A percentile compares a stretch with the other conserved stretches of the same genome.
phyloP scores from a whole-genome alignment of 2,113 vertebrate species.

The Plestiodon gilberti region DNA sequence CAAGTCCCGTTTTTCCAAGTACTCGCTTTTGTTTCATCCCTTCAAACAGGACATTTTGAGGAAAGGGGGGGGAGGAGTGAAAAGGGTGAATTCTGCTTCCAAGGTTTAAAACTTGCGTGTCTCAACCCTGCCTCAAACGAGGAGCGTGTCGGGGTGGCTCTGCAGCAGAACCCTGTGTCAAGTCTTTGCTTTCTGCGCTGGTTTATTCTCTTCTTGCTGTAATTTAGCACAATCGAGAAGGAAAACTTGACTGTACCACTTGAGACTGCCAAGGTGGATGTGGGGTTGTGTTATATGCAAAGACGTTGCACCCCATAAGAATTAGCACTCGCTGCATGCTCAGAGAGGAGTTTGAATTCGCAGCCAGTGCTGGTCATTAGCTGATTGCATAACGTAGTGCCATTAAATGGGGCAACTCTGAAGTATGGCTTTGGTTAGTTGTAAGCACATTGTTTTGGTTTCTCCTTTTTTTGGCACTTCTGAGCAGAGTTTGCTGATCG shows the following conservation, averaged over 20 bases:
- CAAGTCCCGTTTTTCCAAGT: not conserved
- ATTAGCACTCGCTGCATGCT: not conserved
- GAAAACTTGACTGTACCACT: not conserved
- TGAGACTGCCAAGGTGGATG: not conserved
- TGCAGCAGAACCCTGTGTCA: not conserved
- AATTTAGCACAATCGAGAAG: not conserved
- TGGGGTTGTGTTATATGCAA: not conserved
- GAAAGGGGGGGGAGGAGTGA: slow-evolving; percentile 15
- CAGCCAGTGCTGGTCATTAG: not conserved
- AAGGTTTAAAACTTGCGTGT: not conserved
- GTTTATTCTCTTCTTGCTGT: not conserved
- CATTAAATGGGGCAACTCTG: not conserved
- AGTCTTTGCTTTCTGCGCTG: not conserved
- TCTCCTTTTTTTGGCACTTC: not conserved
- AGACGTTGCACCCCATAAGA: not conserved
- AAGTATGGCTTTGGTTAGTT: too few species aligned
- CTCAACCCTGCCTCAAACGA: not conserved
- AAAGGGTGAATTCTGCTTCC: slow-evolving; percentile 4
- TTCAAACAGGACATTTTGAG: slow-evolving; percentile 32
- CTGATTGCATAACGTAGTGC: not conserved
- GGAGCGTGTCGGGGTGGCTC: not conserved
- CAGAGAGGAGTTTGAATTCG: not conserved
- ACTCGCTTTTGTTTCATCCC: slow-evolving; percentile 46
- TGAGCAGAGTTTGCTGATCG: not conserved
- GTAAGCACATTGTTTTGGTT: not conserved